A percentile compares a stretch with the other conserved stretches of the same genome.
These are phyloP conservation scores for Sebastes elongatus DNA, from an alignment of 2,797 vertebrate genomes.

Conservation along the genomic window DNA sequence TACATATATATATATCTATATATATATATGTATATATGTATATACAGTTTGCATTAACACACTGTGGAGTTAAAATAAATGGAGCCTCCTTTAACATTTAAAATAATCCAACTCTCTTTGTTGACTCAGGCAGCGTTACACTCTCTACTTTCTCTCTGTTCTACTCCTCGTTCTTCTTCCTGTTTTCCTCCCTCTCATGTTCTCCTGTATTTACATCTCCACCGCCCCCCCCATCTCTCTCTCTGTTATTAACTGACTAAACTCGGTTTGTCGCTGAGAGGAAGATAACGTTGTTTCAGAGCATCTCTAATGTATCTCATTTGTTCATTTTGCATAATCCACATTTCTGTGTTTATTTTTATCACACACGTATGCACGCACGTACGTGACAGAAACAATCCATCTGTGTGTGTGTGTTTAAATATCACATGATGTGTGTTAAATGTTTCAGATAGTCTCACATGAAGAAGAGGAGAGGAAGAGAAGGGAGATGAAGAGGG, in stretches of 20 bases:
- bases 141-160: not conserved
- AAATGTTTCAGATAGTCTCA: slow-evolving; percentile 41
- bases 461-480: not conserved
- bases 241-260: slow-evolving; percentile 23
- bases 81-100: not conserved
- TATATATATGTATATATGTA: not conserved
- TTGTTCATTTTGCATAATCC: slow-evolving; percentile 53
- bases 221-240: not conserved
- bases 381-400: slow-evolving; percentile 6
- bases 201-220: slow-evolving; percentile 38
- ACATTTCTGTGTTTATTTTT: slow-evolving; percentile 52
- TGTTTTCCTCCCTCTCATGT: slow-evolving; percentile 8
- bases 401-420: slow-evolving; percentile 9
- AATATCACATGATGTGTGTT: slow-evolving; percentile 48
- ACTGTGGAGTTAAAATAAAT: not conserved
- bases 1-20: fast-evolving
- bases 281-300: slow-evolving; percentile 39
- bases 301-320: slow-evolving; percentile 40
- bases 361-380: not conserved
- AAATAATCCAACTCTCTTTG: not conserved
- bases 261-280: slow-evolving; percentile 9
- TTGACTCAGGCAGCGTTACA: not conserved
- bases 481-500: not conserved
- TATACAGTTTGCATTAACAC: not conserved
- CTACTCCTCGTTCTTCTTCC: slow-evolving; percentile 9